These are phyloP conservation scores for Theretra japonica DNA, from an alignment of 2,888 invertebrate genomes.

Conservation along the genomic window DNA sequence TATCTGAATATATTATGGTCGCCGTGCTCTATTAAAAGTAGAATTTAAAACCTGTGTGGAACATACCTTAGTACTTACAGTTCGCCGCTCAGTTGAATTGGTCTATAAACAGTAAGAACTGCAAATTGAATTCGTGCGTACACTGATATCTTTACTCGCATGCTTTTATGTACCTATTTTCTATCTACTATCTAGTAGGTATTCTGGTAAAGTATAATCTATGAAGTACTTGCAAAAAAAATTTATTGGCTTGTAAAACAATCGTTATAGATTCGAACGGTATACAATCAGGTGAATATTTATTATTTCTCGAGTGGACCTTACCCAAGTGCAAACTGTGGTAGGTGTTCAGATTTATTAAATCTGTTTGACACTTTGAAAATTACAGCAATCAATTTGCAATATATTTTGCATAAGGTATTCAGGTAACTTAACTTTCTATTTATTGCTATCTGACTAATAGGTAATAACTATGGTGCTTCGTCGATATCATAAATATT, in stretches of 20 bases:
- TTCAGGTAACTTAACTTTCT: background rate
- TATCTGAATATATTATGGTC: slow-evolving; percentile 59
- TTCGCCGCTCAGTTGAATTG: slow-evolving; percentile 40
- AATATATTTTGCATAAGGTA: slow-evolving; percentile 9
- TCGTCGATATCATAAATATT: slow-evolving; percentile 1
- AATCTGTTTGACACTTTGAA: slow-evolving; percentile 16
- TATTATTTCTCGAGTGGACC: background rate
- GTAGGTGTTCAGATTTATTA: slow-evolving; percentile 9
- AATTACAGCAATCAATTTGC: slow-evolving; percentile 12
- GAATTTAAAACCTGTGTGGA: slow-evolving; percentile 46
- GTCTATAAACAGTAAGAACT: slow-evolving; percentile 40
- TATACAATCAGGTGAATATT: background rate
- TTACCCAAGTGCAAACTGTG: background rate
- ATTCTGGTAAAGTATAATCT: background rate
- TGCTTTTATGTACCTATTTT: slow-evolving; percentile 13
- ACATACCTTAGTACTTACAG: slow-evolving; percentile 47
- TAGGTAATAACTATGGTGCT: background rate
- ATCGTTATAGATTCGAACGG: background rate
- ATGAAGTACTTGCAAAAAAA: background rate
- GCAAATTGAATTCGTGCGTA: slow-evolving; percentile 35
- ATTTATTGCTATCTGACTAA: slow-evolving; percentile 15
- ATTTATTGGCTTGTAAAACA: background rate
- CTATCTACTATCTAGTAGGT: background rate
- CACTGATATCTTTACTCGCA: slow-evolving; percentile 18
- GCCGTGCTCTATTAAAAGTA: slow-evolving; percentile 48